Evolutionary conservation across 2,797 vertebrate genomes (phyloP), one percentile per base, ranked within the genome.

Genomic region (Vespertilio murinus): DNA sequence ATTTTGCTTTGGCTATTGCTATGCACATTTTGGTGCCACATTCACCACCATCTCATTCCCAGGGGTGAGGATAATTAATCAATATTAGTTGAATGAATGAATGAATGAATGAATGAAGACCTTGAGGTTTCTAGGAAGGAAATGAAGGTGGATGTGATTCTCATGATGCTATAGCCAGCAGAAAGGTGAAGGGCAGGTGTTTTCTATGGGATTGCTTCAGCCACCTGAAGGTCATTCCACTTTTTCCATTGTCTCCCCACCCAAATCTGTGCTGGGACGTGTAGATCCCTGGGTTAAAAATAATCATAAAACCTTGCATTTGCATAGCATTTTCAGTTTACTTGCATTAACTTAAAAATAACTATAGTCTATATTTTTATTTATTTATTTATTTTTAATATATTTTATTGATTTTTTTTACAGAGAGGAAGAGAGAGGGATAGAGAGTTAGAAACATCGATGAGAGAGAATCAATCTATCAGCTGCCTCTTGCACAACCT

Each of bases 101-200:
- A 94, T n/a, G n/a, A n/a, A n/a, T n/a, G n/a, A 93, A 81, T 4
- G 28, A 93, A 83, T 64, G 69, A 86, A 94, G 71, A 88, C 71
- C 30, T 33, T 85, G 71, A 42, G 33, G 22, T 56, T 81, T 92
- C 69, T 94, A 64, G 82, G 70, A 78, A 86, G 49, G 64, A 95
- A 80, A 64, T 17, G 6, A 42, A 78, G 64, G 59, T 54, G 33
- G 64, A 45, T 18, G 52, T 54, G 65, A 42, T 70, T 93, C 91
- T 87, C 28, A 67, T 45, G 23, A 82, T 6, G 75, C 22, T 49
- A 74, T 2, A 8, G 9, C 28, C 14, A 30, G 16, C 40, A 79
- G 45, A 67, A 71, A 77, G 52, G 45, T 54, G 2, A 83, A 93
- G 22, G 49, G 69, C 52, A 52, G 11, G 25, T 30, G 12, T 54